Percentiles rank a stretch among this genome's conserved stretches.
These are phyloP conservation scores for Trissolcus brochymenae DNA, from an alignment of 2,888 invertebrate genomes.

Conservation along the genomic window DNA sequence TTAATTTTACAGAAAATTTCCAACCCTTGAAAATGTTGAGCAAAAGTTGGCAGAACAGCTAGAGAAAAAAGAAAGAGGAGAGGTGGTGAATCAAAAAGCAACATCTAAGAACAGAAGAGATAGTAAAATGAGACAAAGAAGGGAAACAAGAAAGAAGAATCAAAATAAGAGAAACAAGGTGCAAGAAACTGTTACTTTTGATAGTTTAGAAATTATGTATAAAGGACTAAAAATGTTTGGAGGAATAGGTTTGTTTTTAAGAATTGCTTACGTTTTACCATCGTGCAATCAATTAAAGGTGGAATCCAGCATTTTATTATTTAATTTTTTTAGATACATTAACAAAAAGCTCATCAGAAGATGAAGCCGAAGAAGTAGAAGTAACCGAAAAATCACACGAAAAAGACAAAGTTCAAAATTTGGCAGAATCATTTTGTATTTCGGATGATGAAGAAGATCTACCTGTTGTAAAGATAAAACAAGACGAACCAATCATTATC, in stretches of 20 bases:
- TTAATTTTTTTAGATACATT: constrained; percentile 19
- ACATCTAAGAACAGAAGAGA: constrained; percentile 69
- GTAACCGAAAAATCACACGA: background rate
- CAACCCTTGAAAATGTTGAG: constrained; percentile 83
- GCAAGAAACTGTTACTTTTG: constrained; percentile 6
- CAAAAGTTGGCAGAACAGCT: constrained; percentile 80
- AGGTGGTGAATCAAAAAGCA: constrained; percentile 78
- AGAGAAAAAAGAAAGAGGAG: constrained; percentile 85
- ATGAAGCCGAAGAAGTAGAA: background rate
- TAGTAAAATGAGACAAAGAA: constrained; percentile 23
- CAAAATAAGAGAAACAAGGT: constrained; percentile 70
- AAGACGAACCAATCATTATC: constrained; percentile 6
- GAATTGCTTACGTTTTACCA: background rate
- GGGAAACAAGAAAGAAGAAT: constrained; percentile 64
- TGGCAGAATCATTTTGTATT: background rate
- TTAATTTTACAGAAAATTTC: constrained; percentile 79
- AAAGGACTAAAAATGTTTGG: constrained; percentile 77
- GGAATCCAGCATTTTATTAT: background rate
- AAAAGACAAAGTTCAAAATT: background rate
- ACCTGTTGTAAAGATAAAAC: background rate
- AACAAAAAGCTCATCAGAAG: background rate
- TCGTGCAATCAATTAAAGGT: background rate
- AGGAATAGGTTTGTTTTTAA: constrained; percentile 75
- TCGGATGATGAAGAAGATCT: constrained; percentile 30
- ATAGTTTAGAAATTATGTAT: constrained; percentile 54